phyloP scores from a whole-genome alignment of 1,140 invertebrate genomes.

The Listronotus bonariensis region DNA sequence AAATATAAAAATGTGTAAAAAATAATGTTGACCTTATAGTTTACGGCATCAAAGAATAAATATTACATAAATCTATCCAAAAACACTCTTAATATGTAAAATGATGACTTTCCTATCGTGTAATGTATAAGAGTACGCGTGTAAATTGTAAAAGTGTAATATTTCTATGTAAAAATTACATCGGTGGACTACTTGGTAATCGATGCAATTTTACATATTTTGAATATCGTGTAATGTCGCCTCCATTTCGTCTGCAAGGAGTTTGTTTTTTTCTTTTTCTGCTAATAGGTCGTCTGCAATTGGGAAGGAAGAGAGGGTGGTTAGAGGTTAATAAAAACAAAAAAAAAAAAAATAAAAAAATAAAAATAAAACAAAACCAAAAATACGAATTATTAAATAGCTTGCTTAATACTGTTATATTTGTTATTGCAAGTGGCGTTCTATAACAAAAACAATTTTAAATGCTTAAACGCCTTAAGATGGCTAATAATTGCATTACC shows the following conservation, averaged over 20 bases:
- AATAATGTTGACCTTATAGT: too few species aligned
- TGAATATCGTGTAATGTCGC: constrained; percentile 98
- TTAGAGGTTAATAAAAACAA: constrained; percentile 49
- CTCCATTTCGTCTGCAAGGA: constrained; percentile 98
- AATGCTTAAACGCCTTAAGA: too few species aligned
- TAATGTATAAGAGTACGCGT: constrained; percentile 5
- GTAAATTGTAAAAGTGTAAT: constrained; percentile 4
- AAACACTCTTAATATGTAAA: not conserved
- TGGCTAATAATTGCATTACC: too few species aligned
- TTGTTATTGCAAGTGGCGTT: not conserved
- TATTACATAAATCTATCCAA: too few species aligned
- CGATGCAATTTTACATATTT: constrained; percentile 83
- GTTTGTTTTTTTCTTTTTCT: constrained; percentile 95
- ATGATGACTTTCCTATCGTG: constrained; percentile 2
- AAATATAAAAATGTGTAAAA: too few species aligned
- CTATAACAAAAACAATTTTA: constrained; percentile 4
- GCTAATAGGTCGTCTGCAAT: constrained; percentile 92
- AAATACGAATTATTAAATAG: not conserved
- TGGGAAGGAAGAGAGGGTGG: constrained; percentile 30
- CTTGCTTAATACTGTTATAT: not conserved
- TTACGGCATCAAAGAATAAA: too few species aligned
- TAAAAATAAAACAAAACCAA: constrained; percentile 26
- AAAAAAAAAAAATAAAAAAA: constrained; percentile 52
- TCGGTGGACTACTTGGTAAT: not conserved
- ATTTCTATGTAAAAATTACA: constrained; percentile 2